Conservation (phyloP, 2,888 invertebrate genomes). For the Griposia aprilina region DNA sequence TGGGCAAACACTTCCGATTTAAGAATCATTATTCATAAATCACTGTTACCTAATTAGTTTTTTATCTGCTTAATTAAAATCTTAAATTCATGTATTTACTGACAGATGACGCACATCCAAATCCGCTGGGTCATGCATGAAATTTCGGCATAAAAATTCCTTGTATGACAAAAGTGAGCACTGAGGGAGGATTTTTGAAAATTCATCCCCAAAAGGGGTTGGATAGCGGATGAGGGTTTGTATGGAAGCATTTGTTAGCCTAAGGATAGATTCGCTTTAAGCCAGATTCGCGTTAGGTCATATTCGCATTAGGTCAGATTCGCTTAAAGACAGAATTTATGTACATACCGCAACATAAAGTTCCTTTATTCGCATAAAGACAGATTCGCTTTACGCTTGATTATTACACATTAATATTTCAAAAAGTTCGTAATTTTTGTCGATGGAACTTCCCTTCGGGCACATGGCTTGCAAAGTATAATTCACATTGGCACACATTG, state of each 20-base stretch:
- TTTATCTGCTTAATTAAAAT: neutral
- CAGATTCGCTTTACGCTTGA: too few relatives aligned
- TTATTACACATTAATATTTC: too few relatives aligned
- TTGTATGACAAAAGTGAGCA: neutral
- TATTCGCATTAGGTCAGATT: neutral
- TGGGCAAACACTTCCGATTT: slow-evolving; percentile 29
- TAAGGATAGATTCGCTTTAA: neutral
- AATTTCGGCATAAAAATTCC: neutral
- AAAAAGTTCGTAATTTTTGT: neutral
- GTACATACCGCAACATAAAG: neutral
- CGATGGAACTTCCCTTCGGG: neutral
- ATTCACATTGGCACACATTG: neutral
- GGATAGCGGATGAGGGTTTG: neutral
- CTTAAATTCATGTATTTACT: neutral
- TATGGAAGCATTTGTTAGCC: neutral
- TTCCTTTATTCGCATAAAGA: too few relatives aligned
- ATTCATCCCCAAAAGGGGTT: neutral
- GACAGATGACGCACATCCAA: neutral
- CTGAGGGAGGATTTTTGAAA: too few relatives aligned
- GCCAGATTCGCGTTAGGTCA: neutral
- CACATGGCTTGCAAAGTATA: neutral
- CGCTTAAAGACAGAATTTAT: neutral
- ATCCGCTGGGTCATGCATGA: neutral
- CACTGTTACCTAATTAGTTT: neutral
- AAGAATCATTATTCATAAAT: neutral